Percentiles rank a stretch among this genome's conserved stretches.
Evolutionary conservation across 2,797 vertebrate genomes (phyloP).

Genomic region (Enteromius unitaeniatus): DNA sequence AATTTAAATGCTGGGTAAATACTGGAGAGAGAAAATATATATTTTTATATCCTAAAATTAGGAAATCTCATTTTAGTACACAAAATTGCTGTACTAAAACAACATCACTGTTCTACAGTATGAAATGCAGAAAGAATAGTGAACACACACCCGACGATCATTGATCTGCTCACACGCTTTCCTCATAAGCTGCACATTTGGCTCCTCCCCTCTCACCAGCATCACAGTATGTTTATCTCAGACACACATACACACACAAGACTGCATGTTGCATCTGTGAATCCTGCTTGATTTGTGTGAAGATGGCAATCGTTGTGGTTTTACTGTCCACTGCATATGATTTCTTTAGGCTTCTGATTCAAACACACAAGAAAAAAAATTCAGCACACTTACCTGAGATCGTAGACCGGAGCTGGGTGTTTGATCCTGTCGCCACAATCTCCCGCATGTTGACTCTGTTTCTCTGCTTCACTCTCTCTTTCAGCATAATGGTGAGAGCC

Average conservation of each 20-base stretch:
- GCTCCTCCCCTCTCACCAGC: conserved; percentile 40
- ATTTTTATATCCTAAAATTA: not conserved
- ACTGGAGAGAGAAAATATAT: not conserved
- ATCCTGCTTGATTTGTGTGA: not conserved
- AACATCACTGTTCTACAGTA: not conserved
- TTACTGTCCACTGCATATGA: not conserved
- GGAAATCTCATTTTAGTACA: not conserved
- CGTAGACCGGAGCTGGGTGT: conserved; percentile 21
- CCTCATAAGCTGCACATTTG: conserved; percentile 8
- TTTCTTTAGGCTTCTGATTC: not conserved
- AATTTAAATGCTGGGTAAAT: not conserved
- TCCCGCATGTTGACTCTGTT: conserved; percentile 31
- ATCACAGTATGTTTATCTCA: conserved; percentile 35
- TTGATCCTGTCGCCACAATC: conserved; percentile 28
- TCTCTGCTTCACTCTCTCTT: conserved; percentile 34
- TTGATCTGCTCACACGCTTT: conserved; percentile 33
- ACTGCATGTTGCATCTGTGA: not conserved
- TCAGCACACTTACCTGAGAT: conserved; percentile 48
- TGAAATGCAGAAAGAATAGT: not conserved
- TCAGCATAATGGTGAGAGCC: conserved; percentile 47
- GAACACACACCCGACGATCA: not conserved
- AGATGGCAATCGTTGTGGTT: not conserved
- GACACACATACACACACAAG: conserved; percentile 8
- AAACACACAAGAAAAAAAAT: not conserved
- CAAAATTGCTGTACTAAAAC: not conserved